A percentile compares a stretch with the other conserved stretches of the same genome.
Conservation (phyloP, 1,140 invertebrate species). For the Mercenaria mercenaria region DNA sequence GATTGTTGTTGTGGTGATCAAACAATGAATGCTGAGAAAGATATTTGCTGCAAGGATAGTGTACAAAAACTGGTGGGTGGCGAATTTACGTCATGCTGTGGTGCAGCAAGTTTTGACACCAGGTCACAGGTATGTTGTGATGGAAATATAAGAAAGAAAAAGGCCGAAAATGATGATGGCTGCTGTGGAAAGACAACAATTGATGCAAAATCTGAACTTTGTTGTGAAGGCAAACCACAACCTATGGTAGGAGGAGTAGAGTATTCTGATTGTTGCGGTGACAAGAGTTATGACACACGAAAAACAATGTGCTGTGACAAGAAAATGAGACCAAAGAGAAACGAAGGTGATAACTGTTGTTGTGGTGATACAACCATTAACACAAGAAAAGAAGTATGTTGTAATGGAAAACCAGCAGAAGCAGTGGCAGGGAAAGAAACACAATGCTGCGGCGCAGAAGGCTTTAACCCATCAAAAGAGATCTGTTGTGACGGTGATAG, state of each 20-base stretch:
- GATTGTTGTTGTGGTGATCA: conserved; percentile 55
- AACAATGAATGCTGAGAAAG: conserved; percentile 35
- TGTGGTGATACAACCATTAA: conserved; percentile 59
- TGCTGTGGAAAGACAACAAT: conserved; percentile 62
- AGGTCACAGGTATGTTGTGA: conserved; percentile 50
- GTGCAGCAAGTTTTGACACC: conserved; percentile 43
- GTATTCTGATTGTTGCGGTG: conserved; percentile 56
- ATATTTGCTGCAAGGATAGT: conserved; percentile 50
- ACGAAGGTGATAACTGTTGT: conserved; percentile 60
- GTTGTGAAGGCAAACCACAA: conserved; percentile 54
- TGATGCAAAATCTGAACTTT: conserved; percentile 52
- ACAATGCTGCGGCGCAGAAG: conserved; percentile 45
- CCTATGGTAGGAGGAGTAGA: conserved; percentile 21
- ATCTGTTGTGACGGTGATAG: conserved; percentile 55
- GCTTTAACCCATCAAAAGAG: conserved; percentile 52
- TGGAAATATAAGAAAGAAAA: conserved; percentile 54
- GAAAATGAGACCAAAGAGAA: conserved; percentile 19
- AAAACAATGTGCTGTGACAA: conserved; percentile 51
- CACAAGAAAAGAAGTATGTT: conserved; percentile 55
- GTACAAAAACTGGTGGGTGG: conserved; percentile 43
- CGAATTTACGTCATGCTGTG: conserved; percentile 55
- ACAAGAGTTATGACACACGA: conserved; percentile 44
- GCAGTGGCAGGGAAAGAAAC: conserved; percentile 61
- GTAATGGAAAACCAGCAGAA: conserved; percentile 48
- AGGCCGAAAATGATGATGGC: conserved; percentile 51